Evolutionary conservation across 2,797 vertebrate genomes (phyloP), one percentile per base, ranked within the genome.

Genomic region (Heliangelus exortis): DNA sequence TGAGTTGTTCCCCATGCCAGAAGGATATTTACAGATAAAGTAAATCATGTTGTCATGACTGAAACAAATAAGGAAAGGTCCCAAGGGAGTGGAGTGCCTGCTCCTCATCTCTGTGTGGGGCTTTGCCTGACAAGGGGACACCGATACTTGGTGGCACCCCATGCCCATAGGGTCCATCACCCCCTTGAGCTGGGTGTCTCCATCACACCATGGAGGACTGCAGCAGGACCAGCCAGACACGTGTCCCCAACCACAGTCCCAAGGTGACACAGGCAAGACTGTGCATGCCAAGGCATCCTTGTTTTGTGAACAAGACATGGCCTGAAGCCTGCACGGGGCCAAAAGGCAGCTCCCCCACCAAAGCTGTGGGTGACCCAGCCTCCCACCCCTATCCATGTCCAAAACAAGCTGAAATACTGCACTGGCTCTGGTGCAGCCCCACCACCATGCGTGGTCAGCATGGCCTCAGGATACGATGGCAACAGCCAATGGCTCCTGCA

Each of bases 1-100:
- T 2, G 1, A 6, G 2, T 84, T 88, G 74, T 78, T 80, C 33
- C 26, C 47, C 23, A n/a, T 84, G 80, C 80, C 59, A 84, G 47
- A 74, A 21, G 62, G 80, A 28, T 94, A 94, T 95, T 87, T 94
- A 88, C 81, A 94, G 90, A 61, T n/a, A 61, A 83, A 90, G 26
- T 86, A 84, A 95, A 91, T 75, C 41, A 92, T 31, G 15, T 33
- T 65, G 65, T 68, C 83, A 78, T 0, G 4, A 68, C 41, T 0
- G 19, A 78, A 87, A 88, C 73, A 76, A 74, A 76, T 59, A 83
- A 87, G 65, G 54, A 78, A 84, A 83, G 57, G 47, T 43, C 73
- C 15, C 13, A 33, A 50, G 36, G 39, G 36, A 41, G 14, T 2
- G 15, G 45, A 67, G 33, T 15, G 54, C 33, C 45, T 78, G 47